Base-by-base conservation (phyloP, 2,797 vertebrate genomes). In the Benthosema pterotum region DNA sequence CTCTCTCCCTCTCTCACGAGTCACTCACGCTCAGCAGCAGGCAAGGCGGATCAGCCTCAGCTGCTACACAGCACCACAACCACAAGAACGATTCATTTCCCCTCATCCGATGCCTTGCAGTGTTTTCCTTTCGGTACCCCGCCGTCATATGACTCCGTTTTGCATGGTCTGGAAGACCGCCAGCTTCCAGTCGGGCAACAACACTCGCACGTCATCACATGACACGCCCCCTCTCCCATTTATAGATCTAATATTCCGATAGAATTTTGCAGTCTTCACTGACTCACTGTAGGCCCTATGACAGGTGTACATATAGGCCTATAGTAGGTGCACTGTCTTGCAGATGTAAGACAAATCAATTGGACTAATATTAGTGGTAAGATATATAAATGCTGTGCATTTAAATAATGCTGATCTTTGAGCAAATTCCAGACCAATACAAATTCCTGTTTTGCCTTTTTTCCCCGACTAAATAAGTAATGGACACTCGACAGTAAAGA, bases 101-200 rank as follows among this genome's bases (percentile, higher is more conserved):
- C 12, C 25, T 49, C 45, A 48, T 19, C 58, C 19, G 45, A 73
- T 60, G 54, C 52, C 64, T 71, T 57, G 67, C 51, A 67, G 74
- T 68, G 60, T 57, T 57, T 67, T 71, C 38, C 59, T 46, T 43
- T 65, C 53, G 49, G 52, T 53, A 47, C 17, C 65, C 50, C 57
- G 80, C 50, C 57, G 80, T 78, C 82, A 82, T 60, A 67, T 84
- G 85, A 82, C 77, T 43, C 42, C 18, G 32, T 52, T 59, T 71
- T 67, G 56, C 75, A 45, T 73, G 75, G 79, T 65, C 67, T 65
- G n/a, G 67, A 65, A 28, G 72, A 60, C 63, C 7, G 69, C 52
- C 54, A 32, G 6, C 18, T 73, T 63, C 13, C 49, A 16, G 62
- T 6, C 17, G 16, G 43, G 15, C 8, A 12, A 11, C 49, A 5